Percentiles rank a stretch among this genome's conserved stretches.
These are phyloP conservation scores for Neostethus bicornis DNA, from an alignment of 2,797 vertebrate species.

Conservation along the genomic window DNA sequence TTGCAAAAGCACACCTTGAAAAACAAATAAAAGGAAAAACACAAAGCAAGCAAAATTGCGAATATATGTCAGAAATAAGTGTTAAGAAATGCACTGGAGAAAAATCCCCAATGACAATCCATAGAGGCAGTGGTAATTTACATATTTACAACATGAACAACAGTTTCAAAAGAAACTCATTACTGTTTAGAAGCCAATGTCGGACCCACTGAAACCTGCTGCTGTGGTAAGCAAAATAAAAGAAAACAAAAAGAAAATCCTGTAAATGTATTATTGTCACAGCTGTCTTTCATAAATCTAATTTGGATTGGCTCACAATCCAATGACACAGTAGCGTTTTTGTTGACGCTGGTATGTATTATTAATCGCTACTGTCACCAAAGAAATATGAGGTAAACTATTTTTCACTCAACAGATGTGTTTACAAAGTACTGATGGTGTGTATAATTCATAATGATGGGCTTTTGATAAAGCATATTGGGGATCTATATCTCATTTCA, in stretches of 20 bases:
- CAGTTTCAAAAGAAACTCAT: neutral
- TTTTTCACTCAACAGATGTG: neutral
- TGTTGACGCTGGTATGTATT: no score
- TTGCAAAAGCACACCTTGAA: no score
- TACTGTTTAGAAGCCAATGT: neutral
- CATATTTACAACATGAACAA: neutral
- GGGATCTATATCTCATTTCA: neutral
- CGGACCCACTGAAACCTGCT: neutral
- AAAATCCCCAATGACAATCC: neutral
- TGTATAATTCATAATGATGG: neutral
- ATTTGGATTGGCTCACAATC: no score
- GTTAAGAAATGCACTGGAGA: neutral
- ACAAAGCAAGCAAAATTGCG: neutral
- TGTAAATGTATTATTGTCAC: neutral
- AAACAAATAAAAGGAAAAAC: neutral
- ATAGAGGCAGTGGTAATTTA: neutral
- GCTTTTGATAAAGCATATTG: neutral
- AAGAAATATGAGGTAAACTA: no score
- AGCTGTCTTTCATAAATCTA: neutral
- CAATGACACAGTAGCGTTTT: no score
- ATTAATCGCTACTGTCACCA: no score
- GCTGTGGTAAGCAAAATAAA: neutral
- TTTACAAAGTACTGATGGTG: neutral
- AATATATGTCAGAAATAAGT: neutral
- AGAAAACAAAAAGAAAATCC: neutral